These are phyloP conservation scores for Acropora yongei DNA, from an alignment of 64 coral and sea anemone species.

Conservation along the genomic window DNA sequence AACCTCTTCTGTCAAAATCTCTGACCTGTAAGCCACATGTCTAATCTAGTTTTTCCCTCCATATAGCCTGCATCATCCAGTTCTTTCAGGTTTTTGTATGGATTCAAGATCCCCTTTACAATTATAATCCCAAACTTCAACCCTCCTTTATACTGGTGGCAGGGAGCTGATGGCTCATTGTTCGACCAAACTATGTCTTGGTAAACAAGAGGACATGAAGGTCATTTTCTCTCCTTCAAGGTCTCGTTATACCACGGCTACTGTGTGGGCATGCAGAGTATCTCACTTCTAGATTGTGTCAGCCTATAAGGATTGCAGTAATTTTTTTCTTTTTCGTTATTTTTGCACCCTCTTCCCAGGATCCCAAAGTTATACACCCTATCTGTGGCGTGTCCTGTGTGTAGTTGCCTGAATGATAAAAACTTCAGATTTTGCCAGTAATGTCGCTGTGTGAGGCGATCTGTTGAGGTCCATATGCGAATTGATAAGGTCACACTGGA, in stretches of 20 bases:
- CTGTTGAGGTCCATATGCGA: background rate
- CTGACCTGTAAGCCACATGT: background rate
- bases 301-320: background rate
- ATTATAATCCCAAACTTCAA: conserved; percentile 5
- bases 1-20: conserved; percentile 54
- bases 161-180: background rate
- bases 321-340: background rate
- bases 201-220: background rate
- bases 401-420: conserved; percentile 33
- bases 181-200: background rate
- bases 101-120: background rate
- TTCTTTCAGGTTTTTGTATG: conserved; percentile 26
- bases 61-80: conserved; percentile 20
- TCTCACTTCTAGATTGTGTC: background rate
- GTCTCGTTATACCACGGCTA: background rate
- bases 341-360: conserved; percentile 8
- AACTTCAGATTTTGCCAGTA: background rate
- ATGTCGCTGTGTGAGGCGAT: conserved; percentile 40
- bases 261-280: conserved; percentile 42
- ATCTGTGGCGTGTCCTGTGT: conserved; percentile 20
- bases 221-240: background rate
- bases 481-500: conserved; percentile 27
- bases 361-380: conserved; percentile 49
- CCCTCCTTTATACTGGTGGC: conserved; percentile 47
- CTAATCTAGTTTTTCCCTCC: conserved; percentile 48